Percentiles rank a stretch among this genome's conserved stretches.
Conservation (phyloP, 35 echinoderm and acorn worm genomes). For the Ophioderma brevispina region DNA sequence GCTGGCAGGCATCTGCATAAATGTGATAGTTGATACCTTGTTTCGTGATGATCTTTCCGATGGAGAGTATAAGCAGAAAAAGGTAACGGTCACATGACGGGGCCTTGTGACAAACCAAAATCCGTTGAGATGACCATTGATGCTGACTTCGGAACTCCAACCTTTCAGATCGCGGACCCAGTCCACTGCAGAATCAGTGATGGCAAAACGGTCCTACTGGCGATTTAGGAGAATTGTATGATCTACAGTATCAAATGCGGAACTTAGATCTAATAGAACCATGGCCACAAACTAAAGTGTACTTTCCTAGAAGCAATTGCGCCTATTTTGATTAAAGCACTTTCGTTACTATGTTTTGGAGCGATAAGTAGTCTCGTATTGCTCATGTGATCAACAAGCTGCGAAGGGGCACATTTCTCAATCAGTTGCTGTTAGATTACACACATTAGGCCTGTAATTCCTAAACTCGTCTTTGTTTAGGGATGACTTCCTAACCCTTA, state of each 20-base stretch:
- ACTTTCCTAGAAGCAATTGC: slow-evolving; percentile 4
- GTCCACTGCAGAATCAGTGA: slow-evolving; percentile 26
- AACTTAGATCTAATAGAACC: slow-evolving; percentile 53
- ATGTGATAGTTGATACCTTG: slow-evolving; percentile 42
- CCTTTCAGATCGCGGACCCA: slow-evolving; percentile 46
- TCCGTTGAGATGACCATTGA: slow-evolving; percentile 20
- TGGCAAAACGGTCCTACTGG: neutral
- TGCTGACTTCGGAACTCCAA: slow-evolving; percentile 16
- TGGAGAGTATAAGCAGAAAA: slow-evolving; percentile 58
- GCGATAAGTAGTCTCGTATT: neutral
- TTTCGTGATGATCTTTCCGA: slow-evolving; percentile 39
- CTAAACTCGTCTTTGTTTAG: too few relatives aligned
- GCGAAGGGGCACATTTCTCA: slow-evolving; percentile 26
- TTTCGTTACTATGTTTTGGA: slow-evolving; percentile 34
- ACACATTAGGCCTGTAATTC: slow-evolving; percentile 42
- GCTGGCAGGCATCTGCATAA: slow-evolving; percentile 67
- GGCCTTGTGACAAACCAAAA: slow-evolving; percentile 62
- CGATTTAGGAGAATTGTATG: slow-evolving; percentile 53
- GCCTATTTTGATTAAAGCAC: slow-evolving; percentile 4
- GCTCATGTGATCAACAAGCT: neutral
- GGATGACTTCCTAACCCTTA: too few relatives aligned
- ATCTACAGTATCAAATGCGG: slow-evolving; percentile 6
- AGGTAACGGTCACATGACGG: slow-evolving; percentile 57
- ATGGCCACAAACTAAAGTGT: neutral
- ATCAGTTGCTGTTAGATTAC: slow-evolving; percentile 48